A percentile compares a stretch with the other conserved stretches of the same genome.
Evolutionary conservation across 2,888 invertebrate species (phyloP).

Genomic region (Andrena trimmerana): DNA sequence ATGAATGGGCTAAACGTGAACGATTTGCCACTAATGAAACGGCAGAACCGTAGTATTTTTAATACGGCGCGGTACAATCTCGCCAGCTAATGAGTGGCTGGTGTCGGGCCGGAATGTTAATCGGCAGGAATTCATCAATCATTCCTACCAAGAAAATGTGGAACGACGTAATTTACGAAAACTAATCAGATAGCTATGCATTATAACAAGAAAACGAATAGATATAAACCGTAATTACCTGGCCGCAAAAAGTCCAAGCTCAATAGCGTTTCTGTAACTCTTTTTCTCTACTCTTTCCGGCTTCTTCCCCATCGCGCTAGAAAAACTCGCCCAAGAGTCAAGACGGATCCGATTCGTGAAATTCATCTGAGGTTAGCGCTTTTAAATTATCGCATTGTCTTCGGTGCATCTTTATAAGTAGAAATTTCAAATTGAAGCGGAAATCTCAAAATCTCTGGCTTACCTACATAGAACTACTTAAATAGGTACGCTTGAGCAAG

Average conservation of each 20-base stretch:
- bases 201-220: constrained; percentile 62
- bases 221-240: constrained; percentile 72
- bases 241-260: constrained; percentile 57
- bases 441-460: no score
- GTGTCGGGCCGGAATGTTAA: constrained; percentile 75
- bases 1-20: constrained; percentile 49
- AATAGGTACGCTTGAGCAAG: neutral
- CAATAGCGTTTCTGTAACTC: constrained; percentile 47
- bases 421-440: neutral
- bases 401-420: neutral
- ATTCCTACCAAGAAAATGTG: constrained; percentile 69
- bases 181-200: constrained; percentile 72
- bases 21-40: constrained; percentile 57
- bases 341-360: neutral
- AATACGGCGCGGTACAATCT: constrained; percentile 62
- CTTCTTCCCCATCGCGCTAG: neutral
- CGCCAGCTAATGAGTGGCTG: constrained; percentile 70
- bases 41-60: constrained; percentile 51
- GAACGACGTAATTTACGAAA: constrained; percentile 76
- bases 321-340: neutral
- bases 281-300: constrained; percentile 1
- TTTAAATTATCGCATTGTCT: neutral
- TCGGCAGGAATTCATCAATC: constrained; percentile 75
- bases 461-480: no score
- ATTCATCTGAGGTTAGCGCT: neutral